A percentile compares a stretch with the other conserved stretches of the same genome.
These are phyloP conservation scores for Carcharodon carcharias DNA, from an alignment of 2,797 vertebrate species.

Conservation along the genomic window DNA sequence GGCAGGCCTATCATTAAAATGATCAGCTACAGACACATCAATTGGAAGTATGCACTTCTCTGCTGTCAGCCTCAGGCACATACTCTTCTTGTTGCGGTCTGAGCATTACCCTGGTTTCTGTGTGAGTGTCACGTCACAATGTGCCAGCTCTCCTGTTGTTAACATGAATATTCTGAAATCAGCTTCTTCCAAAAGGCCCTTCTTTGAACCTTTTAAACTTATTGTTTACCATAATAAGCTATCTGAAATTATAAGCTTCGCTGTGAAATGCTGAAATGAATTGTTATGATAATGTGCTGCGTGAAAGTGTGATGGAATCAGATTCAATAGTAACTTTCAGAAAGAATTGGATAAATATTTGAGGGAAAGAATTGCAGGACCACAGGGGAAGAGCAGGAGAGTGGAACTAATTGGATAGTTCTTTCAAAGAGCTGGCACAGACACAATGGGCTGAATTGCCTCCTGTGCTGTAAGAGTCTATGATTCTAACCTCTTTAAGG, in stretches of 20 bases:
- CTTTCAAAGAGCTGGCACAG: background rate
- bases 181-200: background rate
- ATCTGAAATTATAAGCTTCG: background rate
- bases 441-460: background rate
- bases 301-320: background rate
- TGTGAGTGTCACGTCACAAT: background rate
- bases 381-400: background rate
- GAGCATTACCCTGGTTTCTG: background rate
- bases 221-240: background rate
- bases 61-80: background rate
- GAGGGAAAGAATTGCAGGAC: background rate
- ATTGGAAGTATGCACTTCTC: background rate
- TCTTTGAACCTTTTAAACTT: background rate
- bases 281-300: background rate
- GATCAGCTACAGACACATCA: background rate
- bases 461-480: too few species aligned
- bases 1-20: background rate
- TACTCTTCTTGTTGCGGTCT: background rate
- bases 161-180: background rate
- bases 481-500: background rate
- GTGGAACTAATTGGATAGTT: background rate
- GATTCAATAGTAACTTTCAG: background rate
- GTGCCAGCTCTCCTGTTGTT: background rate
- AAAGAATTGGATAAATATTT: background rate
- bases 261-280: background rate